Conservation (phyloP, 2,888 invertebrate genomes). For the Allophyes oxyacanthae region DNA sequence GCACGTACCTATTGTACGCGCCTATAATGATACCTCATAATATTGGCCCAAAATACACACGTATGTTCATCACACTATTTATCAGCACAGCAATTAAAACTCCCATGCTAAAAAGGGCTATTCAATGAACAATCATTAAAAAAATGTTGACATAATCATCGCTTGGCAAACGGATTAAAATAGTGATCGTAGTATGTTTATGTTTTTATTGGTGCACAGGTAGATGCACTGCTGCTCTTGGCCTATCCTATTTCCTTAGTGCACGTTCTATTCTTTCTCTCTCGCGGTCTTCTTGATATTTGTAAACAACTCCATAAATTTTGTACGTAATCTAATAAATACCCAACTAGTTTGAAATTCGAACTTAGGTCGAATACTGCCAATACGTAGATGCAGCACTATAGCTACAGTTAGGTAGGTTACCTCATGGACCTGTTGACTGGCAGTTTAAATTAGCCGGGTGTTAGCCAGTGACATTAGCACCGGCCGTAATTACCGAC, state of each 20-base stretch:
- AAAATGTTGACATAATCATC: too few species aligned
- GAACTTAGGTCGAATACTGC: constrained; percentile 33
- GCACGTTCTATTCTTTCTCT: too few species aligned
- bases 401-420: constrained; percentile 22
- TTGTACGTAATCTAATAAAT: constrained; percentile 1
- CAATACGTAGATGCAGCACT: constrained; percentile 7
- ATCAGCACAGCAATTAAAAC: too few species aligned
- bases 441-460: constrained; percentile 59
- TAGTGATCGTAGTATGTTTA: too few species aligned
- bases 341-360: neutral
- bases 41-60: constrained; percentile 32
- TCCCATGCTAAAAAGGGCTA: too few species aligned
- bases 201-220: too few species aligned
- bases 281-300: too few species aligned
- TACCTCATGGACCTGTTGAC: constrained; percentile 48
- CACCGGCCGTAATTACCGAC: constrained; percentile 74
- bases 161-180: too few species aligned
- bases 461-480: constrained; percentile 73
- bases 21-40: constrained; percentile 16
- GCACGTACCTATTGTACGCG: constrained; percentile 11
- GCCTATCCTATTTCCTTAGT: too few species aligned
- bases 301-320: neutral
- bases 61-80: constrained; percentile 12
- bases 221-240: too few species aligned
- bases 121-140: too few species aligned